A percentile compares a stretch with the other conserved stretches of the same genome.
Conservation (phyloP, 2,113 vertebrate genomes). For the Pungitius pungitius region DNA sequence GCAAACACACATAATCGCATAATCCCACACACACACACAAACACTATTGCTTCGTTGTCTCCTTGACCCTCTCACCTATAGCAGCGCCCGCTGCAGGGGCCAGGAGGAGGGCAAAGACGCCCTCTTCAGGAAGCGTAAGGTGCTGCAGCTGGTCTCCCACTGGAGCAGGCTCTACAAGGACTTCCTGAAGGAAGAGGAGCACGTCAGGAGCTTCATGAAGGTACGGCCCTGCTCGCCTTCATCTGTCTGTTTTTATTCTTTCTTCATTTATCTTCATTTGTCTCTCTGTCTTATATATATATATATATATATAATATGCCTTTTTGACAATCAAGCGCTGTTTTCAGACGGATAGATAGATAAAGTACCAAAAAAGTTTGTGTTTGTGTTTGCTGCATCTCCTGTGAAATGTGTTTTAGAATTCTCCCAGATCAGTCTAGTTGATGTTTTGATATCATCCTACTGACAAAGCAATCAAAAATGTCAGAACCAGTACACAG, state of each 20-base stretch:
- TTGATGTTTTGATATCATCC: constrained; percentile 31
- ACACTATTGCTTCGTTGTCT: constrained; percentile 19
- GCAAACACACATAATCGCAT: neutral
- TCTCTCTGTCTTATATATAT: constrained; percentile 18
- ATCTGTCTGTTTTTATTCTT: neutral
- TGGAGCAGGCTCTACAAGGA: constrained; percentile 97
- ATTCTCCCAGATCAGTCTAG: neutral
- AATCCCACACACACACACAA: neutral
- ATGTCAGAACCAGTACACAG: neutral
- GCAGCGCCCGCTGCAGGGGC: constrained; percentile 88
- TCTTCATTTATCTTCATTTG: constrained; percentile 32
- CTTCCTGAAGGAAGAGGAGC: constrained; percentile 94
- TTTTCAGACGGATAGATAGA: neutral
- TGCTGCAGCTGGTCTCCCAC: constrained; percentile 94
- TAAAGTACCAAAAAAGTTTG: neutral
- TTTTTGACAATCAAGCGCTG: constrained; percentile 20
- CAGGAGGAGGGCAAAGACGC: constrained; percentile 91
- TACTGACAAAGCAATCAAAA: constrained; percentile 13
- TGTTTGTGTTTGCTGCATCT: neutral
- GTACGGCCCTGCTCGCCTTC: constrained; percentile 66
- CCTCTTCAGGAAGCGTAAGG: constrained; percentile 93
- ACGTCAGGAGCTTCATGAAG: constrained; percentile 96
- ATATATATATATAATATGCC: no score
- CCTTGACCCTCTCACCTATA: constrained; percentile 93
- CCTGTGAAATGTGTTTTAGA: constrained; percentile 5